phyloP scores from a whole-genome alignment of 2,888 invertebrate species.

The Andrena bicolor region DNA sequence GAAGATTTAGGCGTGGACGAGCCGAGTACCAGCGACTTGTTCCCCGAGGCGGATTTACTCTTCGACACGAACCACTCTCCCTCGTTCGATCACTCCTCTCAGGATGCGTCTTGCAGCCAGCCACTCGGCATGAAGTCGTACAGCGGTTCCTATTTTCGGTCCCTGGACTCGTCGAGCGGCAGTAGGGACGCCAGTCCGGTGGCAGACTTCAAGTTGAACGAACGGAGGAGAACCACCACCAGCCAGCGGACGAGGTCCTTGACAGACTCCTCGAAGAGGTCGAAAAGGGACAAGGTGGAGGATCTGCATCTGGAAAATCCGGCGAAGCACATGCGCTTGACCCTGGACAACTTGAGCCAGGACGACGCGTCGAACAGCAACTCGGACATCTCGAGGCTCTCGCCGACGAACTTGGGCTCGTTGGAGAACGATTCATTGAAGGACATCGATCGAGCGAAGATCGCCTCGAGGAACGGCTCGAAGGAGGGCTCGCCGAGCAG shows the following conservation, averaged over 20 bases:
- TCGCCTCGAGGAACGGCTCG: slow-evolving; percentile 77
- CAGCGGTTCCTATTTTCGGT: slow-evolving; percentile 81
- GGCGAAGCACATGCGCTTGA: slow-evolving; percentile 76
- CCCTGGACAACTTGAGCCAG: slow-evolving; percentile 80
- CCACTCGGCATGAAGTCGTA: slow-evolving; percentile 79
- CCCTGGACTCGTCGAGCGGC: slow-evolving; percentile 84
- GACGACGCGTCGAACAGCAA: slow-evolving; percentile 82
- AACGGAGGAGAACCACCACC: slow-evolving; percentile 76
- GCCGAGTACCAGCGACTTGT: slow-evolving; percentile 92
- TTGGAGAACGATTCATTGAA: slow-evolving; percentile 76
- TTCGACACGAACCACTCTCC: slow-evolving; percentile 91
- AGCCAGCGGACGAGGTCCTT: slow-evolving; percentile 70
- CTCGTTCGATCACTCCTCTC: slow-evolving; percentile 87
- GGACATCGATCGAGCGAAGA: slow-evolving; percentile 67
- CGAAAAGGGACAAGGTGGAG: slow-evolving; percentile 70
- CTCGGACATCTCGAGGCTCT: slow-evolving; percentile 79
- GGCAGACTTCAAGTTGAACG: slow-evolving; percentile 82
- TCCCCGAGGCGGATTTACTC: slow-evolving; percentile 91
- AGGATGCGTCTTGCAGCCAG: slow-evolving; percentile 85
- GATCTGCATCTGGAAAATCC: slow-evolving; percentile 65
- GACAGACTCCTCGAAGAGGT: slow-evolving; percentile 69
- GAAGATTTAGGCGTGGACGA: slow-evolving; percentile 93
- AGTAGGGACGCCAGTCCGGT: slow-evolving; percentile 85
- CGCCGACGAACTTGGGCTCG: slow-evolving; percentile 73
- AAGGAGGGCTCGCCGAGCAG: slow-evolving; percentile 81